Conservation (phyloP, 1,140 invertebrate species). For the Drosophila murphyi region DNA sequence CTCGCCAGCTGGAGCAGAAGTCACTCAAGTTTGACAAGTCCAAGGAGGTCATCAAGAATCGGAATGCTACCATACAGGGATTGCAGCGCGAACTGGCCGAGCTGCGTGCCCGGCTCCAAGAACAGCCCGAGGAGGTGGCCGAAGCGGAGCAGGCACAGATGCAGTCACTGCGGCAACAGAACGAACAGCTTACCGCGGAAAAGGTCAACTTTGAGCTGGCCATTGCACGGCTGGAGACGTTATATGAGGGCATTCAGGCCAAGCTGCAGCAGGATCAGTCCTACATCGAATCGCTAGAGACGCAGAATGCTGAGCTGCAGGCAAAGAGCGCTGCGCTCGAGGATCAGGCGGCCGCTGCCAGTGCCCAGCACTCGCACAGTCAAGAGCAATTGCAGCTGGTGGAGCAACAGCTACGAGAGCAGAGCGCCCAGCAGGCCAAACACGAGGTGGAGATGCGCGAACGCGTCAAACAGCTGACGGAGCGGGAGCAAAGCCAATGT, state of each 20-base stretch:
- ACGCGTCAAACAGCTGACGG: conserved; percentile 85
- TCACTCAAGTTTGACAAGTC: conserved; percentile 83
- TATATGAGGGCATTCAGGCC: conserved; percentile 85
- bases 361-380: conserved; percentile 84
- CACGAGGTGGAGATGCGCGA: conserved; percentile 86
- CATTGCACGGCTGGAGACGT: conserved; percentile 62
- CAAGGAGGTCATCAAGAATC: conserved; percentile 77
- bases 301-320: conserved; percentile 88
- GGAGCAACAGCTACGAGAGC: conserved; percentile 86
- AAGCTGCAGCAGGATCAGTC: conserved; percentile 90
- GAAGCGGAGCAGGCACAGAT: neutral
- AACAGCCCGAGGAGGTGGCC: conserved; percentile 82
- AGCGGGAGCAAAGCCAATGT: conserved; percentile 86
- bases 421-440: conserved; percentile 85
- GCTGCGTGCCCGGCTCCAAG: conserved; percentile 47
- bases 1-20: conserved; percentile 55
- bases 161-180: conserved; percentile 67
- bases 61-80: conserved; percentile 74
- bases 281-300: conserved; percentile 89
- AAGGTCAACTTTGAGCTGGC: conserved; percentile 66
- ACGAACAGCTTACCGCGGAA: conserved; percentile 84
- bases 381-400: conserved; percentile 86
- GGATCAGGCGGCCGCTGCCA: conserved; percentile 86
- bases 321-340: conserved; percentile 87
- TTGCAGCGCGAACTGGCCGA: conserved; percentile 64